Conservation (phyloP, 1,140 invertebrate species). For the Macrocentrus cingulum region DNA sequence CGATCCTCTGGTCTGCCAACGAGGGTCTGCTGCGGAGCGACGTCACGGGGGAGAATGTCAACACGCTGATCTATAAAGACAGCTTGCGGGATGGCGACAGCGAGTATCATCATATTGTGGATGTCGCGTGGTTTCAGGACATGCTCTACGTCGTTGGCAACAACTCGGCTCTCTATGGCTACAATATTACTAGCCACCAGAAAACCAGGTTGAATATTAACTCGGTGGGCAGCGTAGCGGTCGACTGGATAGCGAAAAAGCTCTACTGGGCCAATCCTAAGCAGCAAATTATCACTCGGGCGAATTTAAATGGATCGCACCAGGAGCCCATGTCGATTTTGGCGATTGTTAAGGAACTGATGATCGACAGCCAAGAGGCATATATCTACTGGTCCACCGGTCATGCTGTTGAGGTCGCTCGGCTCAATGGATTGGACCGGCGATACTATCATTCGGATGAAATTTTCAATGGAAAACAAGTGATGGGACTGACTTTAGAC, state of each 20-base stretch:
- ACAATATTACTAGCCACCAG: conserved; percentile 67
- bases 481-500: conserved; percentile 81
- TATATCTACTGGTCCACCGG: conserved; percentile 88
- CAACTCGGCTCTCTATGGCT: conserved; percentile 69
- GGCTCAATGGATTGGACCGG: conserved; percentile 76
- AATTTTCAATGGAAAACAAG: conserved; percentile 78
- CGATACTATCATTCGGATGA: conserved; percentile 72
- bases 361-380: conserved; percentile 78
- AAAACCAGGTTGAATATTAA: conserved; percentile 66
- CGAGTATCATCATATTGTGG: conserved; percentile 63
- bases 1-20: conserved; percentile 71
- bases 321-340: conserved; percentile 77
- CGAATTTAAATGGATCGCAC: conserved; percentile 67
- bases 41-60: conserved; percentile 71
- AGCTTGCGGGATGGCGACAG: conserved; percentile 53
- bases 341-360: conserved; percentile 76
- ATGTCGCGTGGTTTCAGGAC: conserved; percentile 71
- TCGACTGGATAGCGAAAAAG: conserved; percentile 86
- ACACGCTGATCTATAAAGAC: conserved; percentile 65
- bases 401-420: conserved; percentile 75
- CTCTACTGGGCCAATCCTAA: conserved; percentile 89
- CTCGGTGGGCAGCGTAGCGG: conserved; percentile 75
- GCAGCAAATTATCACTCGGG: conserved; percentile 73
- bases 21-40: conserved; percentile 73
- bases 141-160: conserved; percentile 74